Evolutionary conservation across 2,113 vertebrate genomes (phyloP).

Genomic region (Tragelaphus strepsiceros): DNA sequence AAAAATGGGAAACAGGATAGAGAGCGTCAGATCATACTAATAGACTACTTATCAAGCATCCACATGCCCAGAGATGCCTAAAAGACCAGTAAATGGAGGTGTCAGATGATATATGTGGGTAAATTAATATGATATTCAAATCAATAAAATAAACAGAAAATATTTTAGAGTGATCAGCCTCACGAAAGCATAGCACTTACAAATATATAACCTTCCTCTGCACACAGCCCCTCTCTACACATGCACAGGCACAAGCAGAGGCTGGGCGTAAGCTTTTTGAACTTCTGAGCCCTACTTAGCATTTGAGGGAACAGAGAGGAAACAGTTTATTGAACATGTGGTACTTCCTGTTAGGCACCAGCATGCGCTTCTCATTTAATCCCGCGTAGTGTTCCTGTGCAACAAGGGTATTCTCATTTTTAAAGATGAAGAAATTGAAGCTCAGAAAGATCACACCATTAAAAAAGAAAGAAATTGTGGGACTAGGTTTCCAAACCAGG

Average conservation of each 20-base stretch:
- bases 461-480: not conserved
- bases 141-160: slow-evolving; percentile 39
- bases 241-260: not conserved
- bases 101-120: not conserved
- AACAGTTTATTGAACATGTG: not conserved
- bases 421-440: not conserved
- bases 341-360: not conserved
- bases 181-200: not conserved
- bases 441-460: not conserved
- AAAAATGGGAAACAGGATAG: not conserved
- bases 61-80: not conserved
- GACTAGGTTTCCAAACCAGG: not conserved
- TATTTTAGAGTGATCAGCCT: slow-evolving; percentile 12
- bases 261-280: not conserved
- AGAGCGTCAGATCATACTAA: not conserved
- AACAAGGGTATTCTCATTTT: not conserved
- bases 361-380: not conserved
- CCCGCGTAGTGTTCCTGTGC: not conserved
- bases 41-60: slow-evolving; percentile 1
- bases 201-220: not conserved
- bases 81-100: not conserved
- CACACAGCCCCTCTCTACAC: not conserved
- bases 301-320: not conserved
- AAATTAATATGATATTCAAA: slow-evolving; percentile 23
- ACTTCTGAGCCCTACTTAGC: not conserved